Evolutionary conservation across 2,113 vertebrate genomes (phyloP).

Genomic region (Syngnathoides biaculeatus): DNA sequence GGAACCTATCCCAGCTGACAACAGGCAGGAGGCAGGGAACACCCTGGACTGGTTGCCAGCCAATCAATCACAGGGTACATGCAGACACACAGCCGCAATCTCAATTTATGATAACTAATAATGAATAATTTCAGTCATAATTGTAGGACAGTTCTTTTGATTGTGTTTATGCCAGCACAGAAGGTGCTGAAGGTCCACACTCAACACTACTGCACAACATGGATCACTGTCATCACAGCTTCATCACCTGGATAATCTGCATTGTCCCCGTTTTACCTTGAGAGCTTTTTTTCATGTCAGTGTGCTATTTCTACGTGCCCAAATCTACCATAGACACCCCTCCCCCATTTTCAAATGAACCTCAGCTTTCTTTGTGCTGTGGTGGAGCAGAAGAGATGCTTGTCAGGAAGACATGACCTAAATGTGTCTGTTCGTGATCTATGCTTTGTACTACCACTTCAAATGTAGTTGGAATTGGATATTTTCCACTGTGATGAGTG

Average conservation of each 20-base stretch:
- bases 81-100: too few relatives aligned
- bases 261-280: constrained; percentile 33
- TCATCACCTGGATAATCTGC: constrained; percentile 43
- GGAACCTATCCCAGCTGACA: too few relatives aligned
- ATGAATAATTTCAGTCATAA: too few relatives aligned
- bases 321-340: neutral
- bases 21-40: too few relatives aligned
- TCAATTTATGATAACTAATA: too few relatives aligned
- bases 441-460: neutral
- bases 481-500: constrained; percentile 22
- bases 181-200: too few relatives aligned
- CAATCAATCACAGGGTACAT: too few relatives aligned
- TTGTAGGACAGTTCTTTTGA: too few relatives aligned
- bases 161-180: too few relatives aligned
- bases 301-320: constrained; percentile 42
- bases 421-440: constrained; percentile 47
- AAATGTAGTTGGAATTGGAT: constrained; percentile 27
- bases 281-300: constrained; percentile 10
- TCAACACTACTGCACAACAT: neutral
- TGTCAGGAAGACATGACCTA: constrained; percentile 53
- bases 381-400: constrained; percentile 16
- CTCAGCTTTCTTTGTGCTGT: constrained; percentile 35
- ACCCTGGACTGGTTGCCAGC: too few relatives aligned
- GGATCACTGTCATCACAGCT: constrained; percentile 38
- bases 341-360: constrained; percentile 2